A percentile compares a stretch with the other conserved stretches of the same genome.
These are phyloP conservation scores for Lophius americanus DNA, from an alignment of 2,797 vertebrate genomes.

Conservation along the genomic window DNA sequence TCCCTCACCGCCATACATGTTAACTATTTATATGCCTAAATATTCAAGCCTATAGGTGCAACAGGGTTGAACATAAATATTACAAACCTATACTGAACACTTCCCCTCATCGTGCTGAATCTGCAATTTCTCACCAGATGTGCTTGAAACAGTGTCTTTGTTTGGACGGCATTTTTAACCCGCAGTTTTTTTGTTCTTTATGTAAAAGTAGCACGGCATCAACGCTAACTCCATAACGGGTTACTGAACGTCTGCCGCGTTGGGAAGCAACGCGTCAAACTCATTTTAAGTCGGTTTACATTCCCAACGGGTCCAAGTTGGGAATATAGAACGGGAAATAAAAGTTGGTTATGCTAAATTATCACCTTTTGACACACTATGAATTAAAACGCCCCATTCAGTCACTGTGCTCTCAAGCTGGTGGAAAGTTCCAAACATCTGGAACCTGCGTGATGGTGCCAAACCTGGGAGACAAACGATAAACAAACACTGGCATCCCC, in stretches of 20 bases:
- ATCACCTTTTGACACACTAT: conserved; percentile 27
- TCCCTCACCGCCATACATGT: conserved; percentile 5
- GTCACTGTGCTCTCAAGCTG: conserved; percentile 44
- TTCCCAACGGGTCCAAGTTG: conserved; percentile 7
- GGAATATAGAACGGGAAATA: conserved; percentile 7
- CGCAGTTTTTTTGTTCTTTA: neutral
- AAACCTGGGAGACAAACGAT: conserved; percentile 39
- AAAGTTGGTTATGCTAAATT: conserved; percentile 34
- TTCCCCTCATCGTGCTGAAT: neutral
- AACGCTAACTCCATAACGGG: neutral
- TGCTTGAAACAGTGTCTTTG: neutral
- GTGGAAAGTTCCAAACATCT: conserved; percentile 59
- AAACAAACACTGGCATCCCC: conserved; percentile 40
- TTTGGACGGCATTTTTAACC: neutral
- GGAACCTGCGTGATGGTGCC: conserved; percentile 38
- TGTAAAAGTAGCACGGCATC: neutral
- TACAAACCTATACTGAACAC: conserved; percentile 2
- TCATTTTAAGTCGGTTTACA: conserved; percentile 11
- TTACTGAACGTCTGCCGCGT: neutral
- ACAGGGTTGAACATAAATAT: conserved; percentile 41
- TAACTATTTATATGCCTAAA: conserved; percentile 15
- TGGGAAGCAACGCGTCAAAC: neutral
- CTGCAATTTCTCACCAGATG: neutral
- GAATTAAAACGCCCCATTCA: conserved; percentile 45
- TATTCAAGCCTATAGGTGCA: conserved; percentile 20